phyloP scores from a whole-genome alignment of 2,113 vertebrate species.

The Callithrix jacchus region DNA sequence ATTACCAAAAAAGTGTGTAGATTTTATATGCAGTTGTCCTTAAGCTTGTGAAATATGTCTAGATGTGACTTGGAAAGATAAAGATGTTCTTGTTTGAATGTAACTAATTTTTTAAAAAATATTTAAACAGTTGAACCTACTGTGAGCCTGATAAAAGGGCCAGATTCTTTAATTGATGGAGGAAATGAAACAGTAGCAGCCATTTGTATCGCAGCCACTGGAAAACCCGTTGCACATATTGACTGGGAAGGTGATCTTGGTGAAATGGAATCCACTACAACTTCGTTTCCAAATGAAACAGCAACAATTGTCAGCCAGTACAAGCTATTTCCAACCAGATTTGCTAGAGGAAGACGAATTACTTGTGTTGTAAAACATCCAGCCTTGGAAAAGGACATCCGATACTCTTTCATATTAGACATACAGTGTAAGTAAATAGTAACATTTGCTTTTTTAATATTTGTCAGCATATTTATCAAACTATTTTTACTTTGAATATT shows the following conservation, averaged over 20 bases:
- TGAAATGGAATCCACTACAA: slow-evolving; percentile 84
- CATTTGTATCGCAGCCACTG: slow-evolving; percentile 93
- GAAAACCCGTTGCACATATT: slow-evolving; percentile 93
- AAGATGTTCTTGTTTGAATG: slow-evolving; percentile 36
- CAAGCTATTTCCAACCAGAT: slow-evolving; percentile 89
- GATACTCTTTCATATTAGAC: slow-evolving; percentile 90
- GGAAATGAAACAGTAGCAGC: slow-evolving; percentile 92
- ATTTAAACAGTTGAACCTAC: slow-evolving; percentile 93
- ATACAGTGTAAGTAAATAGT: slow-evolving; percentile 92
- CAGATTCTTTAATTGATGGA: slow-evolving; percentile 90
- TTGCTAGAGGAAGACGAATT: slow-evolving; percentile 90
- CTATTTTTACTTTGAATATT: slow-evolving; percentile 15
- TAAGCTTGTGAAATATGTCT: slow-evolving; percentile 26
- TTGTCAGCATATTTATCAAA: background rate
- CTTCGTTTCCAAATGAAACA: slow-evolving; percentile 90
- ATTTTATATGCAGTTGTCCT: slow-evolving; percentile 2
- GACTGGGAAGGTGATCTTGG: slow-evolving; percentile 94
- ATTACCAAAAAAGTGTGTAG: background rate
- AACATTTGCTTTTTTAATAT: slow-evolving; percentile 1
- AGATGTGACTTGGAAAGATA: background rate
- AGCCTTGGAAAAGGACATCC: slow-evolving; percentile 91
- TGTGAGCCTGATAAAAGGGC: slow-evolving; percentile 91
- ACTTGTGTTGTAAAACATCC: slow-evolving; percentile 95
- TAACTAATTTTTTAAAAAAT: slow-evolving; percentile 22
- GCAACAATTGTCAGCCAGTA: slow-evolving; percentile 89